Evolutionary conservation across 1,140 invertebrate genomes (phyloP).

Genomic region (Archivesica marissinica): DNA sequence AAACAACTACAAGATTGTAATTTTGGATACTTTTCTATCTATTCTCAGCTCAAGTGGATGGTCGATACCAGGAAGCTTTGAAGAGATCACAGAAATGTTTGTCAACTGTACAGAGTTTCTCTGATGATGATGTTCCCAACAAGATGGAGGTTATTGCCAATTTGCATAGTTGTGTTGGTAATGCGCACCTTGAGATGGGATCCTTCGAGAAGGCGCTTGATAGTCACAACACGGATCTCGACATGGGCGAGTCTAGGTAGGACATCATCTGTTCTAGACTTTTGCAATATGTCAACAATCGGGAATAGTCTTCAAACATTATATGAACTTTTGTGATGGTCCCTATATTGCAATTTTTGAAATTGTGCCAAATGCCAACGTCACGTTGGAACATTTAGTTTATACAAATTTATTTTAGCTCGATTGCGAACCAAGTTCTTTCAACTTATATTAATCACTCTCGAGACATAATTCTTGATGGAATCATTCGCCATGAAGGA

Average conservation of each 20-base stretch:
- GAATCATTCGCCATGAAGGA: no score
- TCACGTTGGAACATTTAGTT: no score
- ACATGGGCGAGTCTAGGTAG: slow-evolving; percentile 79
- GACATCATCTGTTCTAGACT: no score
- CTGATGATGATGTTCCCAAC: slow-evolving; percentile 78
- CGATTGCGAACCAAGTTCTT: no score
- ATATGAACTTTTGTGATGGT: no score
- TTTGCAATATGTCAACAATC: no score
- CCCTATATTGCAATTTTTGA: no score
- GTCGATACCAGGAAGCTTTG: slow-evolving; percentile 76
- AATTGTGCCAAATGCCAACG: no score
- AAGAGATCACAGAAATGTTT: slow-evolving; percentile 79
- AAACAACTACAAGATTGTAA: not conserved
- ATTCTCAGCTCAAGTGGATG: slow-evolving; percentile 77
- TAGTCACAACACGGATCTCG: slow-evolving; percentile 79
- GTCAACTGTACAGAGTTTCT: slow-evolving; percentile 75
- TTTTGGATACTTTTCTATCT: not conserved
- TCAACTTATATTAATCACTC: no score
- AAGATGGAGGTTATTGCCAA: slow-evolving; percentile 80
- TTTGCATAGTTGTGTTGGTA: slow-evolving; percentile 83
- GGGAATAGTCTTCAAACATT: no score
- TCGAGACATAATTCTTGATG: no score
- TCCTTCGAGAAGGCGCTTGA: slow-evolving; percentile 80
- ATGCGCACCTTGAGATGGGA: slow-evolving; percentile 82
- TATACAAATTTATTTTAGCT: no score